phyloP scores from a whole-genome alignment of 1,140 invertebrate species.

The Drosophila neocordata region DNA sequence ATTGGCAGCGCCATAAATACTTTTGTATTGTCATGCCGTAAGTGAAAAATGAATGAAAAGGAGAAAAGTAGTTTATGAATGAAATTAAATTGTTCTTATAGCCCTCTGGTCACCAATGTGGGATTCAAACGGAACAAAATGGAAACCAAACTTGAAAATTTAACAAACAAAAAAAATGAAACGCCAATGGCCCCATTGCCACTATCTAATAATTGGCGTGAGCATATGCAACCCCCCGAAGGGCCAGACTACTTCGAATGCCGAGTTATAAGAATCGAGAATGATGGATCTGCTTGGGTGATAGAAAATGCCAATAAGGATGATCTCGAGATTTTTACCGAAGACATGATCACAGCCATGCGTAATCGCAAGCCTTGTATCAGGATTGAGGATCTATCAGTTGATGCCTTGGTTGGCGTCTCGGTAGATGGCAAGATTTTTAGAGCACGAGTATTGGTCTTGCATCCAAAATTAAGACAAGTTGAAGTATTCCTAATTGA shows the following conservation, averaged over 20 bases:
- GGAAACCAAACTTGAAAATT: background rate
- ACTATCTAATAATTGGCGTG: slow-evolving; percentile 33
- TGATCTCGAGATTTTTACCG: slow-evolving; percentile 29
- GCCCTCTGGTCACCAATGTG: slow-evolving; percentile 26
- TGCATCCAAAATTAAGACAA: slow-evolving; percentile 1
- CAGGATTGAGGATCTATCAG: slow-evolving; percentile 5
- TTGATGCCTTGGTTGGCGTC: slow-evolving; percentile 32
- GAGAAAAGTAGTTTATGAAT: background rate
- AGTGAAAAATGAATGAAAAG: slow-evolving; percentile 27
- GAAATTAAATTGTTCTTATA: background rate
- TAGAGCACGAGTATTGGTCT: slow-evolving; percentile 22
- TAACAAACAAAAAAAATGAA: background rate
- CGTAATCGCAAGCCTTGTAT: slow-evolving; percentile 4
- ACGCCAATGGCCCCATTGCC: background rate
- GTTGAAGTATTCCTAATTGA: slow-evolving; percentile 47
- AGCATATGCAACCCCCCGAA: background rate
- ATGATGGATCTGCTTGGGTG: slow-evolving; percentile 51
- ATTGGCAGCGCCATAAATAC: slow-evolving; percentile 61
- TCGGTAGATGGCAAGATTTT: slow-evolving; percentile 2
- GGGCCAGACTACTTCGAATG: slow-evolving; percentile 43
- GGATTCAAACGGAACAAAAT: background rate
- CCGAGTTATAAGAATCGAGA: slow-evolving; percentile 38
- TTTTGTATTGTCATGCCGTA: slow-evolving; percentile 59
- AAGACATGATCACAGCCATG: slow-evolving; percentile 11
- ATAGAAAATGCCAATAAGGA: slow-evolving; percentile 21